Evolutionary conservation across 2,888 invertebrate species (phyloP), one percentile per base, ranked within the genome.

Genomic region (Antheraea yamamai): DNA sequence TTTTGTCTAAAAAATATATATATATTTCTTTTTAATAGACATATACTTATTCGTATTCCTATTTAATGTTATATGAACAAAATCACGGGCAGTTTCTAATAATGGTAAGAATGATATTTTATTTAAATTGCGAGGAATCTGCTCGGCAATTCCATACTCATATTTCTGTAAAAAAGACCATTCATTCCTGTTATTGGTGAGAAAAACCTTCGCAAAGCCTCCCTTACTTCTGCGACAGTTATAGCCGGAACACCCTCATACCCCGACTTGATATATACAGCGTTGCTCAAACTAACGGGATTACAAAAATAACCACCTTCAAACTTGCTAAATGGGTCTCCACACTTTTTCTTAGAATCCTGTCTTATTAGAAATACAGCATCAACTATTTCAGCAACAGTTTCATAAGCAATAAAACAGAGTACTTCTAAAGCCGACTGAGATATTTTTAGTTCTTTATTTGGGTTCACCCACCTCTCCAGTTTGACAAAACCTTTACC

Each of bases 371-470:
- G 88, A 78, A 98, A 96, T 0, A 98, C 97, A 81, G 97, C 96
- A 91, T 98, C 98, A 2, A 98, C 96, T 76, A 98, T 96, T 87
- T 98, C 97, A 0, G 98, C 98, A 12, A 99, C 97, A 0, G 98
- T 98, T 92, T 99, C 98, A 88, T 98, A 98, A 0, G 98, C 98
- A 80, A 98, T 95, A 87, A 98, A 98, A 72, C 97, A 96, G 78
- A 99, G 89, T 4, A 98, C 96, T 85, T 97, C 97, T 82, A 97
- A 92, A 0, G 97, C 97, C 73, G 96, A 93, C 26, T 93, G 90
- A 0, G 96, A 92, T 73, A 97, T 95, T 70, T 95, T 96, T 30
- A 96, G 87, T 79, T 97, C 96, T 61, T 96, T 95, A 7, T 95
- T 95, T 0, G 96, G 95, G 79, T 96, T 96, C 0, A 97, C 87